Percentiles rank a stretch among this genome's conserved stretches.
Evolutionary conservation across 2,113 vertebrate species (phyloP).

Genomic region (Himantopus leucocephalus): DNA sequence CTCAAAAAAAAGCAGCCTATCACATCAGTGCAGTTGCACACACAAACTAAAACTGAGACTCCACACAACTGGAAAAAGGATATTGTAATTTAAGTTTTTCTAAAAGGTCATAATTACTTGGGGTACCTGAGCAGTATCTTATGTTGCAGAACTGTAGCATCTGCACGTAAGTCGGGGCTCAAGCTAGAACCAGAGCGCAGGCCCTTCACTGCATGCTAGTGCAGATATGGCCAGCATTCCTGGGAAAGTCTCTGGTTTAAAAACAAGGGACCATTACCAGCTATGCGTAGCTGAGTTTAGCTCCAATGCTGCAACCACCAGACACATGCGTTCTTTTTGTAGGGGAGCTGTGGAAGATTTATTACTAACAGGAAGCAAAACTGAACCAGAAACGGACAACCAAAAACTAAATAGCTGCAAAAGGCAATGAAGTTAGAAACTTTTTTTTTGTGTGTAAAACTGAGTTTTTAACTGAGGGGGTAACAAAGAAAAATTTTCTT

Average conservation of each 20-base stretch:
- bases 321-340: fast-evolving
- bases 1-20: neutral
- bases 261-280: neutral
- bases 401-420: neutral
- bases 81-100: neutral
- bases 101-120: neutral
- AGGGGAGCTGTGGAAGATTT: neutral
- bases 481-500: neutral
- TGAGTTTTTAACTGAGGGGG: neutral
- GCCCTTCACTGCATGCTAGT: fast-evolving
- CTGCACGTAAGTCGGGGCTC: neutral
- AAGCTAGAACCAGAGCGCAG: neutral
- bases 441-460: too few relatives aligned
- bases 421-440: neutral
- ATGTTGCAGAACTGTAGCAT: neutral
- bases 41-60: neutral
- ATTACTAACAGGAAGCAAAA: neutral
- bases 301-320: neutral
- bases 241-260: neutral
- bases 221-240: neutral
- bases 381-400: neutral
- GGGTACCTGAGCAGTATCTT: neutral
- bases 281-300: neutral
- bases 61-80: neutral
- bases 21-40: neutral